A percentile compares a stretch with the other conserved stretches of the same genome.
phyloP scores from a whole-genome alignment of 2,113 vertebrate genomes.

The Ictidomys tridecemlineatus region DNA sequence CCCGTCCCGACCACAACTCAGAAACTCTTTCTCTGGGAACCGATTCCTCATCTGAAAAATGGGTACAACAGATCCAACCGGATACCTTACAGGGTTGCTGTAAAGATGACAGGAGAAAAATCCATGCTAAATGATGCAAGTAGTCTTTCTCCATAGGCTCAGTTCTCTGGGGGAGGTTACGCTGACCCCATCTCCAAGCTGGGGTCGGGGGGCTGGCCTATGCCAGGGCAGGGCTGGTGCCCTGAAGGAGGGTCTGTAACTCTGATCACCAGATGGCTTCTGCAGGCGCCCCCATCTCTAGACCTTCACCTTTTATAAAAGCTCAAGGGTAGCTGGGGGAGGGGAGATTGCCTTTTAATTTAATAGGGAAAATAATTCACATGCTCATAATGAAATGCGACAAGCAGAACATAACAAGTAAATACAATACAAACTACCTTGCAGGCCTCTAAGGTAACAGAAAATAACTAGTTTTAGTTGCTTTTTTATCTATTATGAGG shows the following conservation, averaged over 20 bases:
- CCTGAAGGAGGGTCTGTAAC: neutral
- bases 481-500: constrained; percentile 83
- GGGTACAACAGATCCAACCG: neutral
- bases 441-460: constrained; percentile 83
- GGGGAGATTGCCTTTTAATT: constrained; percentile 74
- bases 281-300: neutral
- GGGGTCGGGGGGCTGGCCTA: no score
- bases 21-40: neutral
- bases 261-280: neutral
- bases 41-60: neutral
- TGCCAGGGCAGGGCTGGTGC: neutral
- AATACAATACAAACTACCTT: constrained; percentile 79
- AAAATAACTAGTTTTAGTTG: constrained; percentile 85
- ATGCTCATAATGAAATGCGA: constrained; percentile 80
- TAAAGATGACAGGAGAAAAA: neutral
- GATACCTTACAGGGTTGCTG: neutral
- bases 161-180: rapidly evolving
- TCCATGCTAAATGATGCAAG: rapidly evolving
- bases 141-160: rapidly evolving
- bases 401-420: constrained; percentile 82
- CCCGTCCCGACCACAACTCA: neutral
- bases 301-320: constrained; percentile 50
- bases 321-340: constrained; percentile 64
- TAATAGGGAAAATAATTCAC: constrained; percentile 78
- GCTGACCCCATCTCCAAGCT: neutral